Conservation (phyloP, 1,140 invertebrate genomes). For the Spodoptera litura region DNA sequence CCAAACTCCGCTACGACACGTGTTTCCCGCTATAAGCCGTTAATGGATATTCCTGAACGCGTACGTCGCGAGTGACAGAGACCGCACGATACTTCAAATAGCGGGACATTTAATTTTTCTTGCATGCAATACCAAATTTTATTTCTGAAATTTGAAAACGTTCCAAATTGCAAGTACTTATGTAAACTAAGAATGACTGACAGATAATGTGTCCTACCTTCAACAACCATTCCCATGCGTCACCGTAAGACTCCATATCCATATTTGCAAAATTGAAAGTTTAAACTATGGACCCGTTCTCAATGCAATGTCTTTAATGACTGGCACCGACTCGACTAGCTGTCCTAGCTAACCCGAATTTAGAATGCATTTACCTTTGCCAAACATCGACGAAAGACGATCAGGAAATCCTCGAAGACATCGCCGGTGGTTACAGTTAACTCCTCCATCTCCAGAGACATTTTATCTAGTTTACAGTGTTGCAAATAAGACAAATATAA, state of each 20-base stretch:
- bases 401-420: slow-evolving; percentile 88
- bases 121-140: slow-evolving; percentile 10
- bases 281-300: slow-evolving; percentile 27
- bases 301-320: slow-evolving; percentile 32
- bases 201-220: slow-evolving; percentile 64
- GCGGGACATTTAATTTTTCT: slow-evolving; percentile 37
- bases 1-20: slow-evolving; percentile 36
- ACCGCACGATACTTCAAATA: slow-evolving; percentile 19
- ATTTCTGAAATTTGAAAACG: slow-evolving; percentile 42
- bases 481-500: slow-evolving; percentile 67
- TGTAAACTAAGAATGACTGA: slow-evolving; percentile 17
- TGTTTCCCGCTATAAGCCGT: slow-evolving; percentile 42
- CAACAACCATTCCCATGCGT: slow-evolving; percentile 73
- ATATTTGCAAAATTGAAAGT: slow-evolving; percentile 46
- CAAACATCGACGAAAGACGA: slow-evolving; percentile 87
- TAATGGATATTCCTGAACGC: slow-evolving; percentile 35
- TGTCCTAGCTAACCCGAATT: slow-evolving; percentile 67
- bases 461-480: slow-evolving; percentile 70
- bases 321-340: slow-evolving; percentile 48
- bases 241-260: slow-evolving; percentile 69
- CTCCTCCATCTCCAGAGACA: slow-evolving; percentile 85
- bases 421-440: slow-evolving; percentile 83
- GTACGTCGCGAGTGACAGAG: slow-evolving; percentile 19
- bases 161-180: slow-evolving; percentile 36
- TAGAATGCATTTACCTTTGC: slow-evolving; percentile 86